phyloP scores from a whole-genome alignment of 2,113 vertebrate genomes.

The Tonatia bakeri region DNA sequence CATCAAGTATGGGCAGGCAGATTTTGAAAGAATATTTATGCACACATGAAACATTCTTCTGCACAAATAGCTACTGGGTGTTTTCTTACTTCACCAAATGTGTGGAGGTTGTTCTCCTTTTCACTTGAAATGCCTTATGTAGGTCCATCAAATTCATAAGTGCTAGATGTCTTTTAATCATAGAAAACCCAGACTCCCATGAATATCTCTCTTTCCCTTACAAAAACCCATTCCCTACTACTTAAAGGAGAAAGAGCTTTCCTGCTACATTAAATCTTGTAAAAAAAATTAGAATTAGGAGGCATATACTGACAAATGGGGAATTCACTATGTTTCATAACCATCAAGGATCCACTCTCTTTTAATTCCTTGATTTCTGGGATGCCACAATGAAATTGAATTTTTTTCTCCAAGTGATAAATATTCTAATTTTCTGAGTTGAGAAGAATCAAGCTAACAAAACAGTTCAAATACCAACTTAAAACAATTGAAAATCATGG shows the following conservation, averaged over 20 bases:
- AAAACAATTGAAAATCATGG: not conserved
- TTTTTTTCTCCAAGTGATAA: not conserved
- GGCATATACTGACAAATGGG: not conserved
- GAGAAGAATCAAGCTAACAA: not conserved
- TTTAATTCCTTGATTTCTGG: not conserved
- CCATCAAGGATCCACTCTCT: not conserved
- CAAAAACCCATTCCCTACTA: not conserved
- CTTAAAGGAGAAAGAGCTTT: not conserved
- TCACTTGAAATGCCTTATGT: not conserved
- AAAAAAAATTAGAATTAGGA: conserved; percentile 25
- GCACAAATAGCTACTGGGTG: not conserved
- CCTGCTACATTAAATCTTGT: not conserved
- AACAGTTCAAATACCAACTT: not conserved
- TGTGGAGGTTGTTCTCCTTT: not conserved
- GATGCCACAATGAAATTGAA: not conserved
- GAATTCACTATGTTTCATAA: not conserved
- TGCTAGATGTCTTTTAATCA: not conserved
- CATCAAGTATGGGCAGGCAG: not conserved
- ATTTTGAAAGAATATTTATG: not conserved
- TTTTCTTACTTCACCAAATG: not conserved
- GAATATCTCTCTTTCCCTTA: not conserved
- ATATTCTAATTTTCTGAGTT: not conserved
- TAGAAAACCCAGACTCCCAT: not conserved
- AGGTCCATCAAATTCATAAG: not conserved
- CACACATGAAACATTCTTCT: not conserved